Evolutionary conservation across 2,888 invertebrate species (phyloP), one percentile per base, ranked within the genome.

Genomic region (Drosophila phalerata): DNA sequence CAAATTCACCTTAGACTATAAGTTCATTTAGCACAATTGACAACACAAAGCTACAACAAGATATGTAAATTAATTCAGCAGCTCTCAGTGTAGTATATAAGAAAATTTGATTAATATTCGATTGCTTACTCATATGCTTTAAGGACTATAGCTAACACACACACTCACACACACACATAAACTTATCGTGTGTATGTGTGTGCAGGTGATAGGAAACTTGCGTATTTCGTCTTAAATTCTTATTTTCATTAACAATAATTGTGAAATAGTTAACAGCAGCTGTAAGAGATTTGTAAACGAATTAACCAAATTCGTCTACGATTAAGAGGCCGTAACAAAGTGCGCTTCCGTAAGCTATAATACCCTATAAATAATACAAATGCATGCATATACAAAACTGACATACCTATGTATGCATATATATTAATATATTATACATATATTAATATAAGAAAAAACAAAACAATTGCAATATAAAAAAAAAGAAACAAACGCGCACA

Each of bases 21-120:
- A 85, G 70, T 63, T 76, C 63, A 71, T 79, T 79, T 81, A 81
- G 81, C 85, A 85, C 80, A 81, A 81, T 81, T 81, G 63, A 63
- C 65, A 55, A 34, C 43, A 11, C 11, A 42, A 30, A 55, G 32
- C 56, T 57, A 61, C 10, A 52, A 30, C 42, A 42, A 25, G 10
- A 34, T 34, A 58, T 51, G 40, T 47, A 49, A 37, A 58, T 57
- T 30, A 28, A 47, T 45, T 55, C 52, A 28, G 22, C 32, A 57
- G 28, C 55, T 19, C 13, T 25, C 6, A 5, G 8, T n/a, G n/a
- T 34, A 37, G 15, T 61, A 48, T 42, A 58, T 25, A 72, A 77
- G 72, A 56, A 66, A 55, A 63, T 64, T 60, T 56, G 19, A 45
- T 65, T 48, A 17, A 17, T 57, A 63, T 64, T 62, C 6, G 30